Conservation (phyloP, 2,797 vertebrate species). For the Dicrostonyx torquatus region DNA sequence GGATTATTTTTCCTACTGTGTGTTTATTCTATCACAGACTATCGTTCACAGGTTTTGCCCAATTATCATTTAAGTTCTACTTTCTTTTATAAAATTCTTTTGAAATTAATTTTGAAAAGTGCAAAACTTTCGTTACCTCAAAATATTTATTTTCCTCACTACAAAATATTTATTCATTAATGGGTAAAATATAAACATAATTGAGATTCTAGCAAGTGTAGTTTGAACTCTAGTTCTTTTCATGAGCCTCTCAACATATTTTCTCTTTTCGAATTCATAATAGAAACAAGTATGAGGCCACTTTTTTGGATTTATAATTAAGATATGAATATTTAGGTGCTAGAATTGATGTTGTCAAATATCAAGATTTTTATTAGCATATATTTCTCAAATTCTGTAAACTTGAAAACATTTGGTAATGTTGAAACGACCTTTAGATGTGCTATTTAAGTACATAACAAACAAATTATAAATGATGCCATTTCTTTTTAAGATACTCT, state of each 20-base stretch:
- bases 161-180: constrained; percentile 21
- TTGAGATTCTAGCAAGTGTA: neutral
- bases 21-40: neutral
- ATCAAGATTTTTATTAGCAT: constrained; percentile 1
- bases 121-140: constrained; percentile 9
- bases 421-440: constrained; percentile 15
- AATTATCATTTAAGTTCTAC: neutral
- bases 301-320: constrained; percentile 34
- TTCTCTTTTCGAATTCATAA: neutral
- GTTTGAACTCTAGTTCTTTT: constrained; percentile 20
- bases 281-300: neutral
- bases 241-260: neutral
- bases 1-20: neutral
- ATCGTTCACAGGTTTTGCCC: neutral
- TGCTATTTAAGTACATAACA: neutral
- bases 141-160: neutral
- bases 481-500: constrained; percentile 57
- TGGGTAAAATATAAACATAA: neutral
- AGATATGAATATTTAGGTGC: constrained; percentile 20
- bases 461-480: neutral
- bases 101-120: constrained; percentile 25
- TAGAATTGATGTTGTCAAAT: constrained; percentile 34
- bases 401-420: constrained; percentile 34
- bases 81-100: neutral
- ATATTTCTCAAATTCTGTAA: constrained; percentile 27